A percentile compares a stretch with the other conserved stretches of the same genome.
These are phyloP conservation scores for Petrocephalus sullivani DNA, from an alignment of 2,797 vertebrate species.

Conservation along the genomic window DNA sequence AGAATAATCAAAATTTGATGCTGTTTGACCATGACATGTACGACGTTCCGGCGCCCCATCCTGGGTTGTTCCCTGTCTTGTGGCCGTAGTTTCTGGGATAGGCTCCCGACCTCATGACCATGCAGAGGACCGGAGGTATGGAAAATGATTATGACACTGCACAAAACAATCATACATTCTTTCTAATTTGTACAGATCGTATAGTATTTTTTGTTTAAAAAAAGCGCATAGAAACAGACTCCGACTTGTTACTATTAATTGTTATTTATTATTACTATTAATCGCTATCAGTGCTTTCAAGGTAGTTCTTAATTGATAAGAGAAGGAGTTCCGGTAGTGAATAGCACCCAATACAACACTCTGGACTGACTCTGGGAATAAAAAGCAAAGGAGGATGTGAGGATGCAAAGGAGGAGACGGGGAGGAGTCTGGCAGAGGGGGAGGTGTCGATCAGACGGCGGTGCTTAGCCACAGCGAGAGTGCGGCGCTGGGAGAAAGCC, in stretches of 20 bases:
- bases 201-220: not conserved
- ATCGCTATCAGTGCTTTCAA: not conserved
- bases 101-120: not conserved
- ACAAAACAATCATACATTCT: not conserved
- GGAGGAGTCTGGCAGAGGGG: slow-evolving; percentile 7
- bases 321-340: not conserved
- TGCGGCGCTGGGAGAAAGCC: not conserved
- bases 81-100: not conserved
- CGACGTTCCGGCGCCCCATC: not conserved
- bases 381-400: not conserved
- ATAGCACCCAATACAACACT: not conserved
- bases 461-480: not conserved
- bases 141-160: not conserved
- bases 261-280: not conserved
- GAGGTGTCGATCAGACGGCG: not conserved
- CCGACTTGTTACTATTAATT: too few species aligned
- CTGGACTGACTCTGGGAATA: not conserved
- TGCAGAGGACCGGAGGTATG: not conserved
- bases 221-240: too few species aligned
- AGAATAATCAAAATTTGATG: not conserved
- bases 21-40: not conserved
- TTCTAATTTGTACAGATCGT: not conserved
- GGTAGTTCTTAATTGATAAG: not conserved
- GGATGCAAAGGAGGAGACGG: not conserved
- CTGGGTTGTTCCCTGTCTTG: not conserved